A percentile compares a stretch with the other conserved stretches of the same genome.
Evolutionary conservation across 2,888 invertebrate genomes (phyloP).

Genomic region (Andricus curvator): DNA sequence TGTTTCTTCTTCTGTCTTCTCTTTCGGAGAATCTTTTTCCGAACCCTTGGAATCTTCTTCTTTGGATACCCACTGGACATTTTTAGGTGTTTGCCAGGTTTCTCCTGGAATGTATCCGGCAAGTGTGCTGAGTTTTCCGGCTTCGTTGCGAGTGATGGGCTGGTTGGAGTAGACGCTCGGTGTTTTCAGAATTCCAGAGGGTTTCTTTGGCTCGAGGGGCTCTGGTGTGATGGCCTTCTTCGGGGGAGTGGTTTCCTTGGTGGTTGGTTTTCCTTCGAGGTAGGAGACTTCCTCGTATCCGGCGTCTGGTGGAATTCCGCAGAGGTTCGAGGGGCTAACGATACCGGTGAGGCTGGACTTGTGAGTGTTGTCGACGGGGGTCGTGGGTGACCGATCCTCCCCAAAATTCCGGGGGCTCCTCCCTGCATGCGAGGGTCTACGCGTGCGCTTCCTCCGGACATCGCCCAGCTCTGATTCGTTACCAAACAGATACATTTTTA

Average conservation of each 20-base stretch:
- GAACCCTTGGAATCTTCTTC: conserved; percentile 59
- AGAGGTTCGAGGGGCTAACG: conserved; percentile 43
- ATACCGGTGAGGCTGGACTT: conserved; percentile 45
- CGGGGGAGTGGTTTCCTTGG: conserved; percentile 36
- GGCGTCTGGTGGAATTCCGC: conserved; percentile 70
- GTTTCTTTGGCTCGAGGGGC: conserved; percentile 59
- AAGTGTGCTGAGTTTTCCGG: conserved; percentile 54
- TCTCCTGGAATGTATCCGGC: conserved; percentile 63
- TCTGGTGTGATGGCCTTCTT: conserved; percentile 40
- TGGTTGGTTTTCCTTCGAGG: conserved; percentile 45
- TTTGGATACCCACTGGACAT: conserved; percentile 70
- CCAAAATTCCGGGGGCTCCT: conserved; percentile 70
- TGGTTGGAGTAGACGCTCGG: conserved; percentile 62
- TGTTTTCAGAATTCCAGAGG: conserved; percentile 69
- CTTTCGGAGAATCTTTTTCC: conserved; percentile 59
- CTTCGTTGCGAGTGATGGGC: conserved; percentile 55
- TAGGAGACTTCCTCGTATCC: conserved; percentile 70
- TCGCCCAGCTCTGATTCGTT: conserved; percentile 75
- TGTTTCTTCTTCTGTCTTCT: conserved; percentile 12
- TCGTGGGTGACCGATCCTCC: conserved; percentile 57
- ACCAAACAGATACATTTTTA: conserved; percentile 53
- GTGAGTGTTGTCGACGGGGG: conserved; percentile 48
- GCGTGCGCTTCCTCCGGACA: conserved; percentile 75
- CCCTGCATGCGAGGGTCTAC: conserved; percentile 75
- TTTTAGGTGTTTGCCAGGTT: conserved; percentile 66